A percentile compares a stretch with the other conserved stretches of the same genome.
These are phyloP conservation scores for Phocides pigmalion DNA, from an alignment of 1,140 invertebrate genomes.

Conservation along the genomic window DNA sequence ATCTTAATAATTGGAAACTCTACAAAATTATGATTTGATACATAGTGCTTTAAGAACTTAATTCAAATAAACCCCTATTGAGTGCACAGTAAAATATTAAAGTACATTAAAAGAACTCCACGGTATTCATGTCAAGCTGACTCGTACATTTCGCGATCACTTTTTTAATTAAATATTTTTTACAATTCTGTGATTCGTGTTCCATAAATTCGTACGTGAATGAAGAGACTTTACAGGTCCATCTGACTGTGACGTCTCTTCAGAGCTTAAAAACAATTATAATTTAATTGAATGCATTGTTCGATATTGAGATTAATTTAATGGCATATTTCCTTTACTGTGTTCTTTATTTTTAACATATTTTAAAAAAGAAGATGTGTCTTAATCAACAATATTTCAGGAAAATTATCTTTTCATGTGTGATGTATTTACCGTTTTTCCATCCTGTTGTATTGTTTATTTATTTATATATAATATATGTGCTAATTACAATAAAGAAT, in stretches of 20 bases:
- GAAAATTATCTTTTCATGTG: no score
- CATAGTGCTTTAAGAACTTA: not conserved
- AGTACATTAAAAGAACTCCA: slow-evolving; percentile 5
- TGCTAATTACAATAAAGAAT: no score
- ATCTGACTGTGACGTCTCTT: not conserved
- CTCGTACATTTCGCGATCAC: slow-evolving; percentile 12
- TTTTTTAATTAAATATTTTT: slow-evolving; percentile 20
- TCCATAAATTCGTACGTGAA: slow-evolving; percentile 9
- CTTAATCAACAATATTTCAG: no score
- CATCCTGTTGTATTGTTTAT: no score
- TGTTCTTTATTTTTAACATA: no score
- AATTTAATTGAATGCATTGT: not conserved
- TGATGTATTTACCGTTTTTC: no score
- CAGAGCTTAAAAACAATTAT: not conserved
- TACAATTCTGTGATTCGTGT: slow-evolving; percentile 5
- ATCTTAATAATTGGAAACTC: no score
- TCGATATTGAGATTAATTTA: not conserved
- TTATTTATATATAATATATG: no score
- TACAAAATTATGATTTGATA: not conserved
- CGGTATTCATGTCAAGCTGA: slow-evolving; percentile 12
- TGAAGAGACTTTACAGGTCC: not conserved
- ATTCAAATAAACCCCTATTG: not conserved
- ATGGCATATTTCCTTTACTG: no score
- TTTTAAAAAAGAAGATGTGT: no score
- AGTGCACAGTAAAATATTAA: slow-evolving; percentile 1